Evolutionary conservation across 2,797 vertebrate species (phyloP).

Genomic region (Eurystomus glaucurus): DNA sequence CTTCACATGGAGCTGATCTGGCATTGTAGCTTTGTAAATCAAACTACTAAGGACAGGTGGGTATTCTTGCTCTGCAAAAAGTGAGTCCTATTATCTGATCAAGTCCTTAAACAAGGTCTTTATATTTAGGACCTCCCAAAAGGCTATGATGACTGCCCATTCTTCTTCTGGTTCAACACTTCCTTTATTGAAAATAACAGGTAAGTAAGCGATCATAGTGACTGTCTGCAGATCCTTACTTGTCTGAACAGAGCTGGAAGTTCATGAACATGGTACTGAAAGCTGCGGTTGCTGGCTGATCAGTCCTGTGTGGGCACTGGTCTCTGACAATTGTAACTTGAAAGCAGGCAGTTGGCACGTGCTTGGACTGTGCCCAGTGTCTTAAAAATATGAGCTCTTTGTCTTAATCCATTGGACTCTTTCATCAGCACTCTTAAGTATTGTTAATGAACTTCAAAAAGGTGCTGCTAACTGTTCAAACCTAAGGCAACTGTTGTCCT

Average conservation of each 20-base stretch:
- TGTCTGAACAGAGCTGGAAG: neutral
- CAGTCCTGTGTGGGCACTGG: neutral
- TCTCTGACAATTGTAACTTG: neutral
- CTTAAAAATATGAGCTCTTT: neutral
- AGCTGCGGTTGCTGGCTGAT: neutral
- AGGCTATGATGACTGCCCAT: conserved; percentile 93
- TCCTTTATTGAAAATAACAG: conserved; percentile 91
- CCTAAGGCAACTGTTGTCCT: neutral
- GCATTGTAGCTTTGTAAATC: neutral
- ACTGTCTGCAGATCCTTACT: neutral
- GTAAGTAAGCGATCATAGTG: conserved; percentile 84
- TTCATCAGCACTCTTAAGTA: neutral
- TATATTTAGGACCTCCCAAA: conserved; percentile 89
- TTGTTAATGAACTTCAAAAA: neutral
- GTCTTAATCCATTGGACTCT: neutral
- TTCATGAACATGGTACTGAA: neutral
- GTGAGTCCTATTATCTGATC: neutral
- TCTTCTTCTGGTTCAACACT: conserved; percentile 98
- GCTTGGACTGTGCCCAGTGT: neutral
- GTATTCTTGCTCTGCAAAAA: neutral
- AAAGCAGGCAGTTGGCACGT: neutral
- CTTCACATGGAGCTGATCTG: neutral
- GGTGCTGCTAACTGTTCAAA: neutral
- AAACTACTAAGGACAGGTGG: neutral
- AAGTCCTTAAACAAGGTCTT: neutral